Conservation (phyloP, 2,797 vertebrate genomes). For the Channallabes apus region DNA sequence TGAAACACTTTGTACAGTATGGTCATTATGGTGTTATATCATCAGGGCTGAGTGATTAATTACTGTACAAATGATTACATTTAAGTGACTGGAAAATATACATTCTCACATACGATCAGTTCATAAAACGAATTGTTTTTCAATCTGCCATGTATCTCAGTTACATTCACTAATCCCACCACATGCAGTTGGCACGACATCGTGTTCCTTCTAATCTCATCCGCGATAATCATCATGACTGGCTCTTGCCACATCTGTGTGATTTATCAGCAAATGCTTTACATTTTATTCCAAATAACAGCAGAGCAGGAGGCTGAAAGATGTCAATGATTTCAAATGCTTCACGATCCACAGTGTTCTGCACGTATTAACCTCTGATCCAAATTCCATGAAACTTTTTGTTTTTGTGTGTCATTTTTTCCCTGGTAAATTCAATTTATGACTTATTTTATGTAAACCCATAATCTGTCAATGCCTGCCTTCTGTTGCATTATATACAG, state of each 20-base stretch:
- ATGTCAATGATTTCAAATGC: not conserved
- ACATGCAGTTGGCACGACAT: not conserved
- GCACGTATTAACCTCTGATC: not conserved
- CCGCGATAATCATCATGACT: not conserved
- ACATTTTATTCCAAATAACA: not conserved
- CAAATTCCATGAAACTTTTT: not conserved
- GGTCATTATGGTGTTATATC: not conserved
- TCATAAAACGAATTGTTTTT: not conserved
- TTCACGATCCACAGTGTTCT: not conserved
- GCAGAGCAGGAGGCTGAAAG: not conserved
- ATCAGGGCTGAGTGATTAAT: not conserved
- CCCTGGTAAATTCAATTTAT: not conserved
- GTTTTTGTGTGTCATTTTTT: not conserved
- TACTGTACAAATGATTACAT: not conserved
- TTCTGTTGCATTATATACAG: not conserved
- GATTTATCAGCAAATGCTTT: not conserved
- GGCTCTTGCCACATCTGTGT: not conserved
- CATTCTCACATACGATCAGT: not conserved
- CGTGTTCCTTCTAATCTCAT: not conserved
- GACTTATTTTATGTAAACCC: not conserved
- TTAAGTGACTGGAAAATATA: not conserved
- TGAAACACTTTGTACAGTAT: not conserved
- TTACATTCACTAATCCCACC: not conserved
- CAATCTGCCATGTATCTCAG: no score
- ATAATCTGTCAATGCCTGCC: not conserved